Evolutionary conservation across 2,888 invertebrate genomes (phyloP), one percentile per base, ranked within the genome.

Genomic region (Flexamia atlantica): DNA sequence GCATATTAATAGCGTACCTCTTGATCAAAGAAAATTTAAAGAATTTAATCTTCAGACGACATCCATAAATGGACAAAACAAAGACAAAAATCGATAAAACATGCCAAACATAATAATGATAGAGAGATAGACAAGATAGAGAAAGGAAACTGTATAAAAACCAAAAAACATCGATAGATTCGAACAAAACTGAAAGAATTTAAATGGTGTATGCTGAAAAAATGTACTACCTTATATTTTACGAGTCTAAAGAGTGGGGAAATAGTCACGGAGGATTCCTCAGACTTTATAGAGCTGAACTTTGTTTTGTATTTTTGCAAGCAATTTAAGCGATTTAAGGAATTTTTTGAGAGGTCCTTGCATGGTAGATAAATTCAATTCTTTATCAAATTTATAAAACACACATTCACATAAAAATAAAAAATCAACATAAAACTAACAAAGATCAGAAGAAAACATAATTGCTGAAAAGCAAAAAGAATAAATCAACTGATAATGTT

Each of bases 261-360:
- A 36, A 53, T 50, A 32, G 79, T 57, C 32, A 57, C 79, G 46
- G 40, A 57, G 79, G 17, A 4, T 14, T 32, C 79, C 57, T 53
- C 57, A 23, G 79, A 57, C 36, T 30, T 30, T 28, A 32, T 12
- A 30, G 57, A 53, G 50, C 79, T 57, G 57, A 36, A 30, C 82
- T 46, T 28, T 74, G 36, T 74, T 53, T 46, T 30, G 40, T 53
- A 83, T n/a, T 53, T 40, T 72, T 46, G 81, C 81, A 60, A 84
- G 84, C 84, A 81, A 40, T 83, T 74, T 74, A 83, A 83, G 74
- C 74, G 57, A 68, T 84, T 86, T 88, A 89, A 89, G 90, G 90
- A 90, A 90, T 83, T 88, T 90, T 90, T 90, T 90, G 90, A 91
- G 90, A 90, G 90, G 90, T 90, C 90, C 90, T 91, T 90, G 89